phyloP scores from a whole-genome alignment of 2,888 invertebrate species.

The Troglohyphantes excavatus region DNA sequence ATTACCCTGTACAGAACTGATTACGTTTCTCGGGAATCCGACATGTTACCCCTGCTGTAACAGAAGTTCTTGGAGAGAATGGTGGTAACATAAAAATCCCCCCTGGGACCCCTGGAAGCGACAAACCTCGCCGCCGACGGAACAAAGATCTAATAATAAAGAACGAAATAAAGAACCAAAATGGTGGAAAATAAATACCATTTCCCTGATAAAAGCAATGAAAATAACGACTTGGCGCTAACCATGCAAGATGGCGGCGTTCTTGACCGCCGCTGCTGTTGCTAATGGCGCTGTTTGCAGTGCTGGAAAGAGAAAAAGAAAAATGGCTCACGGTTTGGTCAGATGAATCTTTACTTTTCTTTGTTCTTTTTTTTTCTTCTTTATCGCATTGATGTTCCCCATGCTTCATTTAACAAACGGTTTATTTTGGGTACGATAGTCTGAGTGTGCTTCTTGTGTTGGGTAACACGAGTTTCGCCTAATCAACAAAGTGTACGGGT shows the following conservation, averaged over 20 bases:
- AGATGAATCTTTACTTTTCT: background rate
- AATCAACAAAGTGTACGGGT: too few relatives aligned
- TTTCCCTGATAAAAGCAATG: conserved; percentile 50
- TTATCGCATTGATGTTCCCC: too few relatives aligned
- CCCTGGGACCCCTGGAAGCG: conserved; percentile 23
- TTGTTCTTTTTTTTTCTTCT: background rate
- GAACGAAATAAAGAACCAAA: conserved; percentile 17
- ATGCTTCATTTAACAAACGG: too few relatives aligned
- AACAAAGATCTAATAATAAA: conserved; percentile 55
- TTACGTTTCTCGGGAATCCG: background rate
- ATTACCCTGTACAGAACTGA: conserved; percentile 35
- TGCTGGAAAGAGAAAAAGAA: background rate
- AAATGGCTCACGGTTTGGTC: background rate
- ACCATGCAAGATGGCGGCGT: conserved; percentile 13
- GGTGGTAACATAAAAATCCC: conserved; percentile 48
- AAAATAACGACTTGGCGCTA: conserved; percentile 46
- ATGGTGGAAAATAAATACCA: conserved; percentile 52
- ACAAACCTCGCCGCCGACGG: conserved; percentile 3
- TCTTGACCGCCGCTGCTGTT: background rate
- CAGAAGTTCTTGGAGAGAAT: conserved; percentile 2
- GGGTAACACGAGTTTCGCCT: too few relatives aligned
- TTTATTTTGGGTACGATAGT: too few relatives aligned
- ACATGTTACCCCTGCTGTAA: background rate
- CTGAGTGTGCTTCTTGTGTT: too few relatives aligned
- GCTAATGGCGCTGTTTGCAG: conserved; percentile 21